These are phyloP conservation scores for Ichneumoninae sp. DNA, from an alignment of 2,888 invertebrate genomes.

Conservation along the genomic window DNA sequence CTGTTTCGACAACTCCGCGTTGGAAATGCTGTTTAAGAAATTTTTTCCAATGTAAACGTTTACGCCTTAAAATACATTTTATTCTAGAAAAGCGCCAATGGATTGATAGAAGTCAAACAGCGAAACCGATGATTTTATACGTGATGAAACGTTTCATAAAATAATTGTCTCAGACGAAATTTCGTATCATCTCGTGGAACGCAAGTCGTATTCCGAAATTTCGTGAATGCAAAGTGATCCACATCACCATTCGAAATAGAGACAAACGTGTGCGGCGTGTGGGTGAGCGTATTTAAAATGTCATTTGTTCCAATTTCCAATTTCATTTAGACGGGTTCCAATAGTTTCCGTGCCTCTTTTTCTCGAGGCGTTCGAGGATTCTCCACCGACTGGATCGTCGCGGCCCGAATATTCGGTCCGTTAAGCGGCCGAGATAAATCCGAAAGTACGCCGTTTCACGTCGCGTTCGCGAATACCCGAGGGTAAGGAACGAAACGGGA, in stretches of 20 bases:
- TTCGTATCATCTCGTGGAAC: neutral
- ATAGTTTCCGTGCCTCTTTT: slow-evolving; percentile 52
- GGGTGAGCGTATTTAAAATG: slow-evolving; percentile 54
- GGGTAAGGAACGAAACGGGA: slow-evolving; percentile 59
- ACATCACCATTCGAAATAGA: slow-evolving; percentile 26
- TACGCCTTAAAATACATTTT: neutral
- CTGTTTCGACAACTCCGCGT: neutral
- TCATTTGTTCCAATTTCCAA: slow-evolving; percentile 66
- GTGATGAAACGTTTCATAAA: neutral
- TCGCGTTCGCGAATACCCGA: slow-evolving; percentile 42
- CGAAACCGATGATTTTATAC: neutral
- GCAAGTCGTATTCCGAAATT: neutral
- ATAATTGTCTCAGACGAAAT: neutral
- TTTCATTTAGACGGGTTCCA: slow-evolving; percentile 64
- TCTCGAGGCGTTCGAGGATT: slow-evolving; percentile 41
- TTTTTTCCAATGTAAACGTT: neutral
- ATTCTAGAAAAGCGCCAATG: neutral
- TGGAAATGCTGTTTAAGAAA: neutral
- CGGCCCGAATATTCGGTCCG: slow-evolving; percentile 62
- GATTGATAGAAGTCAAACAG: neutral
- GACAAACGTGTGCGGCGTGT: slow-evolving; percentile 39
- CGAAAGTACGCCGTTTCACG: slow-evolving; percentile 62
- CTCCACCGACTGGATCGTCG: slow-evolving; percentile 31
- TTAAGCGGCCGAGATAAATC: slow-evolving; percentile 71
- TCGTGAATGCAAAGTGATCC: slow-evolving; percentile 22